A percentile compares a stretch with the other conserved stretches of the same genome.
Conservation (phyloP, 1,140 invertebrate genomes). For the Cotesia glomerata region DNA sequence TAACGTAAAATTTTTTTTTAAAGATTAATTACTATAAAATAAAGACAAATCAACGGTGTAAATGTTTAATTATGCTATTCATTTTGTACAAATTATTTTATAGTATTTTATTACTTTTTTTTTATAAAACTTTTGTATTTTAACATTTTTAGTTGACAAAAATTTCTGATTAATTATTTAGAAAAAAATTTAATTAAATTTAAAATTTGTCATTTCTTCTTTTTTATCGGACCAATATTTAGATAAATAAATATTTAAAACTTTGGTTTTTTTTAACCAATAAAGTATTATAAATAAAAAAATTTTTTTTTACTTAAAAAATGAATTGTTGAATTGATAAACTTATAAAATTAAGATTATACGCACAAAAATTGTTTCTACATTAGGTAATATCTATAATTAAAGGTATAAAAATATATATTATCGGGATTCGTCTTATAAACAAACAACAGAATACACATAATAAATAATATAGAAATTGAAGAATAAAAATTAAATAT, state of each 20-base stretch:
- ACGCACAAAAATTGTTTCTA: slow-evolving; percentile 29
- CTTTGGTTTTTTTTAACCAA: background rate
- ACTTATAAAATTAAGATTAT: slow-evolving; percentile 22
- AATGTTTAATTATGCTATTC: slow-evolving; percentile 10
- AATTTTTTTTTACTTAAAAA: background rate
- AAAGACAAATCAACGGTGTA: background rate
- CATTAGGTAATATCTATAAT: slow-evolving; percentile 26
- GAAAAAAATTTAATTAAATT: too few relatives aligned
- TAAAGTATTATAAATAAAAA: background rate
- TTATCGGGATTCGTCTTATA: slow-evolving; percentile 34
- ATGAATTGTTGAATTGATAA: slow-evolving; percentile 9
- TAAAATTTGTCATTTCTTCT: too few relatives aligned
- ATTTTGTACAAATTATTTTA: slow-evolving; percentile 47
- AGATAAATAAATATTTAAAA: background rate
- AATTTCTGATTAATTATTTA: too few relatives aligned
- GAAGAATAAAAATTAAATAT: slow-evolving; percentile 4
- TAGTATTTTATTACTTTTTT: slow-evolving; percentile 18
- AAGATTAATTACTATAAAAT: background rate
- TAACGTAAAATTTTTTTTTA: background rate
- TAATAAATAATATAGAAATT: background rate
- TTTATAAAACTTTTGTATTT: background rate
- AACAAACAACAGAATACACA: background rate
- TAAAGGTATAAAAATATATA: slow-evolving; percentile 32
- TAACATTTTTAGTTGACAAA: too few relatives aligned
- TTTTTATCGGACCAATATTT: slow-evolving; percentile 27